Percentiles rank a stretch among this genome's conserved stretches.
phyloP scores from a whole-genome alignment of 2,888 invertebrate genomes.

The Drosophila pseudotalamancana region DNA sequence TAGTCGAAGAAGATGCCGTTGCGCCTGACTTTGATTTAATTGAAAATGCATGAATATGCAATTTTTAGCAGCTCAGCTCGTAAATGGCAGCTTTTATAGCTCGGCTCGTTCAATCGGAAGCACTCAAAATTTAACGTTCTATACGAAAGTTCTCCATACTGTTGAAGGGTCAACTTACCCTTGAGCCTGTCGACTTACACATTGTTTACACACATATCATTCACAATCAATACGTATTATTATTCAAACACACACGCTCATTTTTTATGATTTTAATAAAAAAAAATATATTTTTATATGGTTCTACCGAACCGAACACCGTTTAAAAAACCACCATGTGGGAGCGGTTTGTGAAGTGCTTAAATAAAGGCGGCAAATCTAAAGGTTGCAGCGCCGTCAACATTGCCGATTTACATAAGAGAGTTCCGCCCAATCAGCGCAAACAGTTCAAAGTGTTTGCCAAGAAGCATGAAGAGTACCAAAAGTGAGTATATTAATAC shows the following conservation, averaged over 20 bases:
- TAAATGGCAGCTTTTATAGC: slow-evolving; percentile 40
- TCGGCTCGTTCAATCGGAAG: slow-evolving; percentile 16
- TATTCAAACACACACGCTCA: slow-evolving; percentile 31
- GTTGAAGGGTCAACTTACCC: slow-evolving; percentile 29
- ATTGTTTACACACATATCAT: neutral
- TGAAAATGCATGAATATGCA: slow-evolving; percentile 80
- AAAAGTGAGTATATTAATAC: slow-evolving; percentile 44
- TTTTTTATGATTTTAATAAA: slow-evolving; percentile 3
- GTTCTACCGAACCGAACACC: slow-evolving; percentile 16
- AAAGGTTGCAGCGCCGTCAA: slow-evolving; percentile 11
- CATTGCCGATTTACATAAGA: slow-evolving; percentile 58
- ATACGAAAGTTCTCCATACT: neutral
- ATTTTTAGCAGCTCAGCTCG: slow-evolving; percentile 57
- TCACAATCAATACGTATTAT: slow-evolving; percentile 8
- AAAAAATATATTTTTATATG: slow-evolving; percentile 17
- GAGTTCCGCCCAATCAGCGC: slow-evolving; percentile 72
- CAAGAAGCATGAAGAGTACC: slow-evolving; percentile 57
- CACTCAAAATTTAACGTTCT: slow-evolving; percentile 40
- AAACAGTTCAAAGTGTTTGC: slow-evolving; percentile 60
- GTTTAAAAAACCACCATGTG: slow-evolving; percentile 39
- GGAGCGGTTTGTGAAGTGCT: slow-evolving; percentile 55
- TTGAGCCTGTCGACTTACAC: slow-evolving; percentile 24
- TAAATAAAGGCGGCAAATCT: slow-evolving; percentile 28
- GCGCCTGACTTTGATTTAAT: slow-evolving; percentile 76
- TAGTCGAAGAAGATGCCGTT: slow-evolving; percentile 35